Evolutionary conservation across 2,113 vertebrate genomes (phyloP).

Genomic region (Speoplatyrhinus poulsoni): DNA sequence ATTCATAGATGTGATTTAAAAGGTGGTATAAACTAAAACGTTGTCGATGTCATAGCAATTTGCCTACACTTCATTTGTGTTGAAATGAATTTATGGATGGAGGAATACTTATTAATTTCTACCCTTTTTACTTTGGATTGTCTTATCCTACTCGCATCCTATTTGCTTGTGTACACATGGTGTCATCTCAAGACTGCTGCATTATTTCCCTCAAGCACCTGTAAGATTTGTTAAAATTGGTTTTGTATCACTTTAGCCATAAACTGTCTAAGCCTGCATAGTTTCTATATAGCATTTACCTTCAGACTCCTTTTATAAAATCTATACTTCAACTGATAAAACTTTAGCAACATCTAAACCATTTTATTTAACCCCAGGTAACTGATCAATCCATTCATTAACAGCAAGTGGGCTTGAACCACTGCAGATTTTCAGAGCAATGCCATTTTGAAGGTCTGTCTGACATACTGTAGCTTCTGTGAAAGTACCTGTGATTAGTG

Average conservation of each 20-base stretch:
- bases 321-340: neutral
- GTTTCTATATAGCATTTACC: no score
- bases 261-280: no score
- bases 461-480: neutral
- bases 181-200: neutral
- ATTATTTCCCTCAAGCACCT: neutral
- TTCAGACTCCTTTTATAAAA: neutral
- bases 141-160: neutral
- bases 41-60: no score
- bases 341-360: neutral
- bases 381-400: constrained; percentile 35
- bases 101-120: no score
- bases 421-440: neutral
- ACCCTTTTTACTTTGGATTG: neutral
- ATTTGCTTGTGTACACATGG: neutral
- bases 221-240: neutral
- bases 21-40: no score
- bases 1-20: no score
- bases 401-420: neutral
- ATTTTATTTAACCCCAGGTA: constrained; percentile 9
- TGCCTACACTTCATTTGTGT: no score
- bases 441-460: neutral
- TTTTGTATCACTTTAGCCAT: no score
- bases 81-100: no score
- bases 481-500: no score